phyloP scores from a whole-genome alignment of 2,113 vertebrate species.

The Hylia prasina region DNA sequence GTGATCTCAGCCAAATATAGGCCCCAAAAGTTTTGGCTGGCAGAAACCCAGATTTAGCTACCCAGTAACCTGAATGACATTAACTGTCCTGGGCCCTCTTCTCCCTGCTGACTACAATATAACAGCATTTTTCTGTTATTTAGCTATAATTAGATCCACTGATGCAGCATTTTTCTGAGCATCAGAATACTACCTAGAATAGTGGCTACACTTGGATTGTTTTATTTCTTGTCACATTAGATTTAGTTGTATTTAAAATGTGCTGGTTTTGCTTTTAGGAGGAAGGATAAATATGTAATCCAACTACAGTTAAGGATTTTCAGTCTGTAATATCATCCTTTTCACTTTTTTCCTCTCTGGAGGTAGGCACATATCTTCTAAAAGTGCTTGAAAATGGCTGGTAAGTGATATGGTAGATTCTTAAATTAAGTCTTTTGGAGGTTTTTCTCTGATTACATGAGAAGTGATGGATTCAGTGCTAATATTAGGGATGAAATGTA shows the following conservation, averaged over 20 bases:
- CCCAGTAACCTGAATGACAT: not conserved
- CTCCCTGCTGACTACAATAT: not conserved
- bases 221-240: not conserved
- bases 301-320: not conserved
- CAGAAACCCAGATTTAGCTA: not conserved
- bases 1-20: not conserved
- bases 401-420: not conserved
- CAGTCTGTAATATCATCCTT: not conserved
- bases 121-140: not conserved
- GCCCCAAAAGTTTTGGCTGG: not conserved
- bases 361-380: not conserved
- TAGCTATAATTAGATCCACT: not conserved
- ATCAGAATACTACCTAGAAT: not conserved
- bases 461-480: not conserved
- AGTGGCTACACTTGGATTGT: not conserved
- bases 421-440: not conserved
- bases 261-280: not conserved
- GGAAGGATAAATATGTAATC: not conserved
- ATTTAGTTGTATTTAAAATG: conserved; percentile 22
- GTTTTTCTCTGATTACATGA: not conserved
- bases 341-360: conserved; percentile 24
- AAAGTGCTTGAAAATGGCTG: not conserved
- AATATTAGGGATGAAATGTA: not conserved
- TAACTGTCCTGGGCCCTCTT: not conserved
- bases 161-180: not conserved